Percentiles rank a stretch among this genome's conserved stretches.
These are phyloP conservation scores for Drosophila setosimentum DNA, from an alignment of 2,888 invertebrate species.

Conservation along the genomic window DNA sequence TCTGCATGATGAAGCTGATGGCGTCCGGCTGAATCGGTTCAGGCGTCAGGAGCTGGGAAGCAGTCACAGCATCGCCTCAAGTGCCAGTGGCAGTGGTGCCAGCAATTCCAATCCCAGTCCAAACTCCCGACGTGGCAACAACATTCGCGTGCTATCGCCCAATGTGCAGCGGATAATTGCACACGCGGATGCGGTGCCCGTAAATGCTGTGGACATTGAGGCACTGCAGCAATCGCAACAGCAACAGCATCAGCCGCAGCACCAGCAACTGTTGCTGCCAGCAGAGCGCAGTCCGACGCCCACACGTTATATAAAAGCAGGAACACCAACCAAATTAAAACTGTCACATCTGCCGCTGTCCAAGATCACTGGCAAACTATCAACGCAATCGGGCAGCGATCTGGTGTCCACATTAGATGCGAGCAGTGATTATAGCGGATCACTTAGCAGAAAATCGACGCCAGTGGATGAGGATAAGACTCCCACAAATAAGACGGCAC, in stretches of 20 bases:
- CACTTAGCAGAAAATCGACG: conserved; percentile 43
- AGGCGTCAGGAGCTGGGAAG: conserved; percentile 62
- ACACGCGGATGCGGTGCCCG: conserved; percentile 85
- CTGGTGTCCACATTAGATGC: conserved; percentile 82
- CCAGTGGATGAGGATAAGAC: conserved; percentile 77
- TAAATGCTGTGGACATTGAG: conserved; percentile 80
- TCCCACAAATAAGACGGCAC: conserved; percentile 77
- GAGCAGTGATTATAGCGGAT: conserved; percentile 69
- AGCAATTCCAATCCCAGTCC: conserved; percentile 2
- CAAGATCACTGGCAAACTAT: conserved; percentile 83
- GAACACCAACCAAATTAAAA: conserved; percentile 65
- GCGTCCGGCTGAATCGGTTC: conserved; percentile 67
- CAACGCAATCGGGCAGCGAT: conserved; percentile 83
- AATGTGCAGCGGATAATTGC: conserved; percentile 87
- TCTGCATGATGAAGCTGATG: conserved; percentile 69
- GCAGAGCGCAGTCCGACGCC: conserved; percentile 62
- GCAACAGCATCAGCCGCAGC: conserved; percentile 29
- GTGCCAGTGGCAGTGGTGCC: conserved; percentile 29
- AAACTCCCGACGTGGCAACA: conserved; percentile 74
- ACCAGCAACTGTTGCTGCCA: conserved; percentile 39
- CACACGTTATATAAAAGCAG: conserved; percentile 65
- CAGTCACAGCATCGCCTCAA: conserved; percentile 64
- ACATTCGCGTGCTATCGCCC: conserved; percentile 85
- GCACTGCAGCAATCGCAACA: conserved; percentile 75
- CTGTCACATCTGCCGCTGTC: conserved; percentile 83